Percentiles rank a stretch among this genome's conserved stretches.
Conservation (phyloP, 2,797 vertebrate genomes). For the Neomorphus geoffroyi region DNA sequence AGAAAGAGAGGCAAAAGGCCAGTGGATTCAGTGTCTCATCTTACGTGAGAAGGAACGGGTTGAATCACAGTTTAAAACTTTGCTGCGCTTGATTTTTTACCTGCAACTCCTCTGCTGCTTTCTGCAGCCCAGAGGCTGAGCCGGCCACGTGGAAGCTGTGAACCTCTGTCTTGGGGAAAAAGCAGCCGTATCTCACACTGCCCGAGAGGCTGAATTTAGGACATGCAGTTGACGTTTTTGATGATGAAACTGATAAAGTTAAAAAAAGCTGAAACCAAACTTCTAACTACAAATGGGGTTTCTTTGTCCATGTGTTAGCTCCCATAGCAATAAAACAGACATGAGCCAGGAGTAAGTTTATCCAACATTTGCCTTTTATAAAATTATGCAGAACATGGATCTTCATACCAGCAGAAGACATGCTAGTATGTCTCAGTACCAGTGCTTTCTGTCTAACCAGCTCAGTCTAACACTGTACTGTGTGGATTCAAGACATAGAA, state of each 20-base stretch:
- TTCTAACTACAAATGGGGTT: neutral
- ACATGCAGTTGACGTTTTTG: neutral
- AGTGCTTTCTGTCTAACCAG: neutral
- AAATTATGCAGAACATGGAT: neutral
- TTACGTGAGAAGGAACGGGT: neutral
- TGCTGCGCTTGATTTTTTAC: neutral
- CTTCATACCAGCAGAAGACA: neutral
- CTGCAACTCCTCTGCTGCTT: neutral
- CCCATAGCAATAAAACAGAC: neutral
- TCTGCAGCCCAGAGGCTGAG: neutral
- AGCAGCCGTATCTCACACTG: neutral
- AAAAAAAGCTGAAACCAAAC: neutral
- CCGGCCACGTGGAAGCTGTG: accelerated
- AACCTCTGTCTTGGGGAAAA: neutral
- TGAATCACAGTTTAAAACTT: neutral
- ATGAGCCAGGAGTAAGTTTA: neutral
- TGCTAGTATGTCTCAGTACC: neutral
- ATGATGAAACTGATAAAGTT: neutral
- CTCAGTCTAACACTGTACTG: neutral
- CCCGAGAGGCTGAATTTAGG: neutral
- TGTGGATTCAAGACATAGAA: neutral
- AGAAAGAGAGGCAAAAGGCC: neutral
- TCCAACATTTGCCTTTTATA: neutral
- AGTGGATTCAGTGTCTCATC: neutral
- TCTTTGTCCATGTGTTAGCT: neutral